phyloP scores from a whole-genome alignment of 2,888 invertebrate genomes.

The Nysson spinosus region DNA sequence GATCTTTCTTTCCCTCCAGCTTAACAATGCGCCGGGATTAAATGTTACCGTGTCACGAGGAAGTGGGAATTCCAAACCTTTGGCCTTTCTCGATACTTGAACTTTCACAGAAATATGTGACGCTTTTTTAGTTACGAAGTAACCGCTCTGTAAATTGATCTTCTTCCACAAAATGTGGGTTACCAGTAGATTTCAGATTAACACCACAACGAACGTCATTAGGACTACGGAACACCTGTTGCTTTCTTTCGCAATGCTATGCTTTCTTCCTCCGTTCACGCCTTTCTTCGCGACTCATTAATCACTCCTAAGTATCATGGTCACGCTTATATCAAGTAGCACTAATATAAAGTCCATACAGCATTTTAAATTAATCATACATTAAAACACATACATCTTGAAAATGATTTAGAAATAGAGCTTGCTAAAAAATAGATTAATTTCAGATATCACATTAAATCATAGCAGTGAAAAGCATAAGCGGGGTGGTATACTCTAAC shows the following conservation, averaged over 20 bases:
- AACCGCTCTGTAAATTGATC: neutral
- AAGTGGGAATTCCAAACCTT: neutral
- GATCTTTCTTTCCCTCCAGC: neutral
- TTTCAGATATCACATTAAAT: too few relatives aligned
- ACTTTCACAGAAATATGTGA: neutral
- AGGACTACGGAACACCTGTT: slow-evolving; percentile 31
- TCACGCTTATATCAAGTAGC: too few relatives aligned
- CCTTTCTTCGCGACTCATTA: slow-evolving; percentile 8
- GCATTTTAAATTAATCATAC: too few relatives aligned
- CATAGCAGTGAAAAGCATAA: too few relatives aligned
- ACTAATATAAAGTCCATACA: too few relatives aligned
- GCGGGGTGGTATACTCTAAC: neutral
- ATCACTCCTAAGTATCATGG: neutral
- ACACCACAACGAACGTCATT: slow-evolving; percentile 16
- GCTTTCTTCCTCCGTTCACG: slow-evolving; percentile 16
- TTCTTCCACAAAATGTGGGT: neutral
- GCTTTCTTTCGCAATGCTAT: neutral
- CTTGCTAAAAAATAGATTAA: too few relatives aligned
- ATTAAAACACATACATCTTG: too few relatives aligned
- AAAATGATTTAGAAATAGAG: too few relatives aligned
- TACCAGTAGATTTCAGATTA: slow-evolving; percentile 22
- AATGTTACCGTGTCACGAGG: slow-evolving; percentile 43
- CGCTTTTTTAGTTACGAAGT: neutral
- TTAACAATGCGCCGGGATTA: slow-evolving; percentile 6
- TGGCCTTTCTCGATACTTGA: slow-evolving; percentile 2